Evolutionary conservation across 2,888 invertebrate species (phyloP), one percentile per base, ranked within the genome.

Genomic region (Lordiphosa andalusiaca): DNA sequence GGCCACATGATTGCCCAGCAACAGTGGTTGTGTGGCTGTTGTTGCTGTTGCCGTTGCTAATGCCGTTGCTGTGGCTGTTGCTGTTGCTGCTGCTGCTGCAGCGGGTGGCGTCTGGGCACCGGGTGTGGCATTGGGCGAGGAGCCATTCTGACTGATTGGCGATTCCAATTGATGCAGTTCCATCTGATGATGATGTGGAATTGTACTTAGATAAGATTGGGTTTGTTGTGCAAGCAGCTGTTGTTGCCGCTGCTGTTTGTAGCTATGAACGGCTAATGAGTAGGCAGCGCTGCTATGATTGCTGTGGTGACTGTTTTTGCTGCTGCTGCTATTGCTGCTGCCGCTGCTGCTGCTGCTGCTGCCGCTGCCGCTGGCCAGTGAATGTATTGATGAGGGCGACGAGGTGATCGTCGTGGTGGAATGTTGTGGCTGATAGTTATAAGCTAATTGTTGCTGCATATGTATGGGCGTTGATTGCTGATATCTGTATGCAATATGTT

Each of bases 161-260:
- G 70, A 59, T 21, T 55, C 64, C 39, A 47, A 36, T 41, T 56
- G 53, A 39, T 61, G 65, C 51, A 59, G 59, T 48, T 80, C 75
- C 75, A 78, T 78, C 82, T 81, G 84, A 66, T 62, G 63, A 69
- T 72, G 62, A 35, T 60, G 65, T 66, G 54, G 71, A 76, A 68
- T 63, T 77, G 77, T 65, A 61, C 57, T 73, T 73, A 71, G 67
- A 70, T 85, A 77, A 73, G 67, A 59, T 49, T 53, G 59, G 44
- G 47, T 60, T 59, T 65, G 65, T 37, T 66, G 69, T 30, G 44
- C 16, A 44, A 44, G 13, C 30, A 16, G 67, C 36, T 61, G 67
- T 36, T 65, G 67, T 41, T 62, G 62, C 36, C 64, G 63, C 19
- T 52, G 67, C 48, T 55, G 67, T 41, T 67, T 57, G 25, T 61